Percentiles rank a stretch among this genome's conserved stretches.
Conservation (phyloP, 2,113 vertebrate species). For the Ciconia stormi region DNA sequence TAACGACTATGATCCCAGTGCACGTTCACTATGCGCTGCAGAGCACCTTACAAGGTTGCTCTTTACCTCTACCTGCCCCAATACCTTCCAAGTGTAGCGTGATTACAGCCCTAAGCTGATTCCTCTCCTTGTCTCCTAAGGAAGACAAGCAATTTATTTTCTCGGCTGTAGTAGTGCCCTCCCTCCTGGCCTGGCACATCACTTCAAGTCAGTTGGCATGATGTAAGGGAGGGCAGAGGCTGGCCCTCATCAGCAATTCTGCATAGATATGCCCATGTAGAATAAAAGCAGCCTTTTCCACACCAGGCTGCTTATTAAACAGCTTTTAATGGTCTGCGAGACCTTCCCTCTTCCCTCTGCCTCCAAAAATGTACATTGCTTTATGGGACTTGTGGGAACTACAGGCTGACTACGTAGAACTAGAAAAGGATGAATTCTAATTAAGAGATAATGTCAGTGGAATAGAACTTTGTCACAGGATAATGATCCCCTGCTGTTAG, state of each 20-base stretch:
- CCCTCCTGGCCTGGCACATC: background rate
- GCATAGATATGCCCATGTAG: background rate
- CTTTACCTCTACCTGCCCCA: background rate
- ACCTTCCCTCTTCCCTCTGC: slow-evolving; percentile 22
- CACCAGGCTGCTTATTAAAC: slow-evolving; percentile 49
- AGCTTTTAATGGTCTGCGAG: slow-evolving; percentile 18
- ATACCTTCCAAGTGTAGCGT: accelerated
- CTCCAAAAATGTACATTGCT: slow-evolving; percentile 29
- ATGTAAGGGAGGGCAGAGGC: background rate
- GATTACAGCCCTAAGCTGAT: background rate
- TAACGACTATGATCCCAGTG: accelerated
- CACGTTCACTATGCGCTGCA: background rate
- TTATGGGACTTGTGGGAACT: slow-evolving; percentile 52
- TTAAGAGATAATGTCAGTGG: slow-evolving; percentile 72
- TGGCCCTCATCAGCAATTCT: background rate
- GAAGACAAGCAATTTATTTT: slow-evolving; percentile 14
- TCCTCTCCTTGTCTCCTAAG: background rate
- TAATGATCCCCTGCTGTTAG: slow-evolving; percentile 78
- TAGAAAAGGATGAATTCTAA: slow-evolving; percentile 68
- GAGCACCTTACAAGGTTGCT: background rate
- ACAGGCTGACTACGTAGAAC: slow-evolving; percentile 47
- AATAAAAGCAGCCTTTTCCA: slow-evolving; percentile 19
- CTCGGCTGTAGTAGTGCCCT: background rate
- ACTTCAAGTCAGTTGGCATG: background rate
- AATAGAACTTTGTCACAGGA: slow-evolving; percentile 72